phyloP scores from a whole-genome alignment of 1,140 invertebrate genomes.

The Eulimnadia texana region DNA sequence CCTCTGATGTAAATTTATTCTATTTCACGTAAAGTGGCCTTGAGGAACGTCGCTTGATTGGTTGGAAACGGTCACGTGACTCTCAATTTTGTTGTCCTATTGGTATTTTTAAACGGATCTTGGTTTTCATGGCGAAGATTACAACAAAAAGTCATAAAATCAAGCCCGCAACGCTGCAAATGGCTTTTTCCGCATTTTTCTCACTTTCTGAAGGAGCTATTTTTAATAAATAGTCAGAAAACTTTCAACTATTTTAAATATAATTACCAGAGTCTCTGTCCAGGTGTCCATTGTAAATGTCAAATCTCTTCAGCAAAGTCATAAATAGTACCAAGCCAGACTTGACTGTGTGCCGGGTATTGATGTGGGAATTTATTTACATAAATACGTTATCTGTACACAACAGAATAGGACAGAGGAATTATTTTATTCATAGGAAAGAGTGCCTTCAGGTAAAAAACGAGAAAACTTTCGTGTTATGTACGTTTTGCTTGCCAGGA shows the following conservation, averaged over 20 bases:
- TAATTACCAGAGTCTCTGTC: conserved; percentile 9
- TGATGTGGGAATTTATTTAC: not conserved
- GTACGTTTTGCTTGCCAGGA: too few species aligned
- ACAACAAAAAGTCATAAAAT: too few species aligned
- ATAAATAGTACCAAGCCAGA: not conserved
- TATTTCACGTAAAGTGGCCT: not conserved
- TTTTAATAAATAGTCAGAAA: too few species aligned
- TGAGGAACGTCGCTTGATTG: not conserved
- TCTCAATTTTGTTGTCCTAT: too few species aligned
- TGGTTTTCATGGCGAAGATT: too few species aligned
- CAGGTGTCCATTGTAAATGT: conserved; percentile 9
- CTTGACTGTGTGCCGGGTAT: not conserved
- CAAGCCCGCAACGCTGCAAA: too few species aligned
- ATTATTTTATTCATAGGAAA: not conserved
- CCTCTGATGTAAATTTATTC: not conserved
- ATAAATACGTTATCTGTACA: not conserved
- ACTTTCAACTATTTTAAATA: too few species aligned
- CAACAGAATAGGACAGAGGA: not conserved
- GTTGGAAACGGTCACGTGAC: not conserved
- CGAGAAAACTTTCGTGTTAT: not conserved
- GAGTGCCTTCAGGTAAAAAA: not conserved
- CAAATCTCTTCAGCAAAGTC: not conserved
- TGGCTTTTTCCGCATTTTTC: too few species aligned
- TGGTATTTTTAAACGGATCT: too few species aligned
- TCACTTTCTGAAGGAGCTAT: too few species aligned